phyloP scores from a whole-genome alignment of 2,888 invertebrate species.

The Rhimphoctona megacephalus region DNA sequence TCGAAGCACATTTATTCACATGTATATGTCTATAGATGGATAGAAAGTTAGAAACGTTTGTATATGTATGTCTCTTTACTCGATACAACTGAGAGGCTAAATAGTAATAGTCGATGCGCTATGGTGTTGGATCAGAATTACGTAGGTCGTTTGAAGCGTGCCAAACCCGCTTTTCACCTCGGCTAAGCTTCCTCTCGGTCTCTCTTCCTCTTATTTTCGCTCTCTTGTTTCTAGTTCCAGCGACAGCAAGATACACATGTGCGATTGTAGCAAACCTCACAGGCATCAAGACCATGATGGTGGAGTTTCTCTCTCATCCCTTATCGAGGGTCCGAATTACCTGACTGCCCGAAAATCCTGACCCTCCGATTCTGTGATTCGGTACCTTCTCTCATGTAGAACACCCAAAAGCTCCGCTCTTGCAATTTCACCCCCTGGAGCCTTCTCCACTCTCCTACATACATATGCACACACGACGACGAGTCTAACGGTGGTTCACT shows the following conservation, averaged over 20 bases:
- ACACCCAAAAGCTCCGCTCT: slow-evolving; percentile 61
- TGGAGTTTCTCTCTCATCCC: slow-evolving; percentile 12
- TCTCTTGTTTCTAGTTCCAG: not conserved
- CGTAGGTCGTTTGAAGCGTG: slow-evolving; percentile 82
- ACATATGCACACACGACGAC: slow-evolving; percentile 6
- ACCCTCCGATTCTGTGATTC: slow-evolving; percentile 52
- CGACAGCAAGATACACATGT: slow-evolving; percentile 45
- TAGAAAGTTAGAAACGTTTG: not conserved
- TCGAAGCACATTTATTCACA: not conserved
- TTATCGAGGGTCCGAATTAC: slow-evolving; percentile 63
- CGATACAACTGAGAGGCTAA: slow-evolving; percentile 81
- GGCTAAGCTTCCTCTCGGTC: slow-evolving; percentile 51
- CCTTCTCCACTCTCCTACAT: slow-evolving; percentile 44
- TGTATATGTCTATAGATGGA: not conserved
- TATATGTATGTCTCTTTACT: slow-evolving; percentile 72
- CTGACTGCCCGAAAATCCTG: slow-evolving; percentile 63
- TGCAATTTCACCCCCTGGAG: slow-evolving; percentile 43
- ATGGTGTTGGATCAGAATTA: slow-evolving; percentile 83
- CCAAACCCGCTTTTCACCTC: slow-evolving; percentile 71
- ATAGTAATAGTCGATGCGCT: slow-evolving; percentile 80
- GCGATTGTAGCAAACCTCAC: slow-evolving; percentile 53
- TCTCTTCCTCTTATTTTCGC: slow-evolving; percentile 8
- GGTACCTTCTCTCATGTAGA: slow-evolving; percentile 53
- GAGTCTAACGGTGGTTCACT: slow-evolving; percentile 46
- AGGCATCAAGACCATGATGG: slow-evolving; percentile 57